Evolutionary conservation across 2,113 vertebrate genomes (phyloP), one percentile per base, ranked within the genome.

Genomic region (Vulpes ferrilata): DNA sequence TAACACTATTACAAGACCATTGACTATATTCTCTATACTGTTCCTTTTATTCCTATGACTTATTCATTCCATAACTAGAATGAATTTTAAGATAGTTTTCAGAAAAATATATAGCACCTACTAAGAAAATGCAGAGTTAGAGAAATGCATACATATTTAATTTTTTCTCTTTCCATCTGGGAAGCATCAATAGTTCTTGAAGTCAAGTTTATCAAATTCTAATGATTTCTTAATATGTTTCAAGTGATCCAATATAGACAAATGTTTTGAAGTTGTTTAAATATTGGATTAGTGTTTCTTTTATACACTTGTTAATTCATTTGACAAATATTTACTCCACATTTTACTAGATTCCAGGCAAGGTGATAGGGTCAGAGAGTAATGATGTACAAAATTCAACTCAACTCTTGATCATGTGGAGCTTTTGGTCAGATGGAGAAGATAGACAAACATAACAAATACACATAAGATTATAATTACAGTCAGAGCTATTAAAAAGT

Each of bases 231-330:
- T 82, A 67, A 86, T 4, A 59, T 67, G 15, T 62, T 90, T 90
- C 53, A 67, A 23, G 0, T 13, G 20, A 82, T 87, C 32, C 82
- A 81, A 12, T 25, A 20, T 30, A 30, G 59, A 3, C 30, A 95
- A 20, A 5, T 76, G 22, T 81, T 90, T 74, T 90, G 57, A 86
- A 67, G 6, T 93, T 95, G 55, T 95, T 80, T 57, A 90, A 95
- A 79, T 20, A 59, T 22, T 35, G 20, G 6, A 43, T 89, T 43
- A 53, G 2, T 53, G 3, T 81, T 32, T 11, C 48, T 59, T 80
- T 86, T 65, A 73, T 81, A 90, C 20, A 23, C 15, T 82, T 27
- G 16, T 12, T 73, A 73, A 95, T 83, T 89, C 23, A 53, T 12
- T 69, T 5, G 64, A 55, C 35, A 80, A 79, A 85, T 62, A 80